Percentiles rank a stretch among this genome's conserved stretches.
phyloP scores from a whole-genome alignment of 2,113 vertebrate species.

The Zosterops borbonicus region DNA sequence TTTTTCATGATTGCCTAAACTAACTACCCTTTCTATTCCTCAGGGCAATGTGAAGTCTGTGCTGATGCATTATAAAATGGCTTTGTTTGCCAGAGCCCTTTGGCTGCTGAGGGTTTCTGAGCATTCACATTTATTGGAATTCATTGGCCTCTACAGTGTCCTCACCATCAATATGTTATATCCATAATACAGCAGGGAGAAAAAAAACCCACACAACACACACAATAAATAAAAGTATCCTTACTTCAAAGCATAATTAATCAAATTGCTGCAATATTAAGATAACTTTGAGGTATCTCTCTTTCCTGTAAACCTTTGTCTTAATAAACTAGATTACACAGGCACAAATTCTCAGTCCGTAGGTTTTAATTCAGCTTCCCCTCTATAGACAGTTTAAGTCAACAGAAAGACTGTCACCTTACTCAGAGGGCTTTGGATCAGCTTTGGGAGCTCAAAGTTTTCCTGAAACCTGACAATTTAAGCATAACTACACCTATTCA shows the following conservation, averaged over 20 bases:
- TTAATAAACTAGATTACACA: background rate
- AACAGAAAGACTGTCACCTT: constrained; percentile 38
- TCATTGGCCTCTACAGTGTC: constrained; percentile 4
- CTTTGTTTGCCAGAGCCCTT: constrained; percentile 13
- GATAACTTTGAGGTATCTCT: background rate
- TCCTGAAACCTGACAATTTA: constrained; percentile 31
- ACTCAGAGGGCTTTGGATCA: constrained; percentile 27
- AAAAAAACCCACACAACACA: rapidly evolving
- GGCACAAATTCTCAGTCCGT: background rate
- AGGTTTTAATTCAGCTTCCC: background rate
- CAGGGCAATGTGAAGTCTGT: background rate
- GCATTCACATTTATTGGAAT: background rate
- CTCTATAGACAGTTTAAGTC: constrained; percentile 12
- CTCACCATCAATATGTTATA: background rate
- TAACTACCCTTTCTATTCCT: background rate
- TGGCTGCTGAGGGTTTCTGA: background rate
- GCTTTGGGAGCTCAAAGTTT: constrained; percentile 29
- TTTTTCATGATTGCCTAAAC: background rate
- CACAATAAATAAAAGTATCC: background rate
- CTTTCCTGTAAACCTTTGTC: constrained; percentile 4
- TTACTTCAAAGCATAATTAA: constrained; percentile 1
- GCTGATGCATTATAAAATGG: background rate
- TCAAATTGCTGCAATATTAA: background rate
- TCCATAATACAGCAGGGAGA: background rate
- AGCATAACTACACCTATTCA: constrained; percentile 15